A percentile compares a stretch with the other conserved stretches of the same genome.
phyloP scores from a whole-genome alignment of 2,113 vertebrate species.

The Electrona antarctica region DNA sequence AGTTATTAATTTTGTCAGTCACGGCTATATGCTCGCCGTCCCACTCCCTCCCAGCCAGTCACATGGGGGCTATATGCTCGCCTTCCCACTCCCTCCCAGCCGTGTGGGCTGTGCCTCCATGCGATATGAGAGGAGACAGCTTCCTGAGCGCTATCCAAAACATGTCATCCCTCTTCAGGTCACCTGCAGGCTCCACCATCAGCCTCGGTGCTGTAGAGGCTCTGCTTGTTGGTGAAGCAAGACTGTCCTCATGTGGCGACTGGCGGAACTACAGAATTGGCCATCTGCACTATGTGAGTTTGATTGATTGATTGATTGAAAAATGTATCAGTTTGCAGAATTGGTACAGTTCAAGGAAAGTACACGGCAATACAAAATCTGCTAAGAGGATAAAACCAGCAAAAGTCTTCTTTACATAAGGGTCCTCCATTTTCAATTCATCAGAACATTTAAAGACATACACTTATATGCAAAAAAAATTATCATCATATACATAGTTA shows the following conservation, averaged over 20 bases:
- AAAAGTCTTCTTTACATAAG: no score
- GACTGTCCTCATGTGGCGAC: slow-evolving; percentile 66
- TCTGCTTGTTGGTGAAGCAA: slow-evolving; percentile 40
- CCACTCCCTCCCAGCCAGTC: slow-evolving; percentile 19
- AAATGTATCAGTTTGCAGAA: no score
- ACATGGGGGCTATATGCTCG: slow-evolving; percentile 44
- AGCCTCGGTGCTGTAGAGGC: neutral
- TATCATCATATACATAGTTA: no score
- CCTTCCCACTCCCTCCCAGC: slow-evolving; percentile 16
- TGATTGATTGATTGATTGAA: no score
- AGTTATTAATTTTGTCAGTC: slow-evolving; percentile 69
- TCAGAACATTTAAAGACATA: no score
- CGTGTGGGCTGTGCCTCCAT: slow-evolving; percentile 42
- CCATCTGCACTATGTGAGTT: neutral
- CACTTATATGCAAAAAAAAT: no score
- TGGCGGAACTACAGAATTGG: neutral
- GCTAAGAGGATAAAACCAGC: no score
- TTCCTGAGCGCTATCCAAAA: slow-evolving; percentile 58
- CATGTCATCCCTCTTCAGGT: slow-evolving; percentile 53
- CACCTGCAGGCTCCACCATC: slow-evolving; percentile 47
- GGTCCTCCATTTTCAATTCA: no score
- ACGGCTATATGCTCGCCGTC: slow-evolving; percentile 15
- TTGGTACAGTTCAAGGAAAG: no score
- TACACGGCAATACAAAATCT: no score
- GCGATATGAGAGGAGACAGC: slow-evolving; percentile 67